These are phyloP conservation scores for Athene noctua DNA, from an alignment of 2,113 vertebrate species.

Conservation along the genomic window DNA sequence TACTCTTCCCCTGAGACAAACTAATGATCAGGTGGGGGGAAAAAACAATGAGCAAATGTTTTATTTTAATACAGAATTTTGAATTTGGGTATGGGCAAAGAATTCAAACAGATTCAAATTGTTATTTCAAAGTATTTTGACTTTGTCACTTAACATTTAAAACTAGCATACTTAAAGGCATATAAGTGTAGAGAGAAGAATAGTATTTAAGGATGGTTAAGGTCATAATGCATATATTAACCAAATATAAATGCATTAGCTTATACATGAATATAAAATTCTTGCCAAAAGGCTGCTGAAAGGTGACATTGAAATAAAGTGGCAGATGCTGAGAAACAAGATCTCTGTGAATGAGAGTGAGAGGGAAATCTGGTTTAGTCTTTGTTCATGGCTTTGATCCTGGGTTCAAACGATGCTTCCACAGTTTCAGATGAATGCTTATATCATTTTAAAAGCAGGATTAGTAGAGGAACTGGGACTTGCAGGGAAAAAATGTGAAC, in stretches of 20 bases:
- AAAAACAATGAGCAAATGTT: neutral
- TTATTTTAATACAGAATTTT: neutral
- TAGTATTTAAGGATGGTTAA: neutral
- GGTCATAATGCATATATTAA: slow-evolving; percentile 15
- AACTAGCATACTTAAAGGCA: neutral
- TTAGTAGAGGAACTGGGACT: neutral
- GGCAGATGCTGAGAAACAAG: neutral
- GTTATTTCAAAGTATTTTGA: neutral
- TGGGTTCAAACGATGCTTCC: neutral
- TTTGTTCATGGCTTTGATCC: neutral
- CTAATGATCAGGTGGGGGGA: neutral
- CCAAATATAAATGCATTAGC: neutral
- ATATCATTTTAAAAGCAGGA: neutral
- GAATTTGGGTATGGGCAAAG: neutral
- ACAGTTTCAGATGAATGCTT: neutral
- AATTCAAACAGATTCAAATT: neutral
- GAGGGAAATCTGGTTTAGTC: neutral
- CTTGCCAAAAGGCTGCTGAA: neutral
- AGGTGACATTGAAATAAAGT: slow-evolving; percentile 34
- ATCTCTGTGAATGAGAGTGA: neutral
- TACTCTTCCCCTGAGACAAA: neutral
- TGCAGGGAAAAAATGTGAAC: neutral
- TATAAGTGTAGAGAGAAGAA: neutral
- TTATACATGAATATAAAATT: neutral
- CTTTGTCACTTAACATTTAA: neutral